Conservation (phyloP, 2,797 vertebrate species). For the Malurus leucopterus region DNA sequence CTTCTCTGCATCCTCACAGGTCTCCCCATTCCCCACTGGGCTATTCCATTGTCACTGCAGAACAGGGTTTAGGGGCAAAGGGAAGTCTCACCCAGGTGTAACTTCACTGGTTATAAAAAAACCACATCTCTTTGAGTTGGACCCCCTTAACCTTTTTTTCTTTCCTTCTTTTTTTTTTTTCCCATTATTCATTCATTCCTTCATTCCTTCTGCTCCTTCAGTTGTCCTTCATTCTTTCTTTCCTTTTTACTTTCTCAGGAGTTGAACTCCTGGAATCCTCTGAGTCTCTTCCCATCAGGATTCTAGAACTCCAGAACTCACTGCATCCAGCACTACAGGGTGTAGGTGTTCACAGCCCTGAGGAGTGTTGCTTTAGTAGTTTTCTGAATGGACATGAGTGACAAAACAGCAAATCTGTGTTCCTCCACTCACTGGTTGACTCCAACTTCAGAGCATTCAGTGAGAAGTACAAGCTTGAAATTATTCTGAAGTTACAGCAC, state of each 20-base stretch:
- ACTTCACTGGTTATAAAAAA: neutral
- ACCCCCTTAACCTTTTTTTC: neutral
- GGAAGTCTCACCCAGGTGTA: neutral
- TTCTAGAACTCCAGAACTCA: neutral
- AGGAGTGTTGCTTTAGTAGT: constrained; percentile 5
- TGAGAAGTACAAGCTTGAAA: constrained; percentile 35
- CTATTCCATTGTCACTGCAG: neutral
- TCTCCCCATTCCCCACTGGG: neutral
- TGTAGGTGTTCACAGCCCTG: constrained; percentile 36
- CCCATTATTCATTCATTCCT: neutral
- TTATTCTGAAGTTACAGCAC: constrained; percentile 37
- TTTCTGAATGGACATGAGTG: constrained; percentile 25
- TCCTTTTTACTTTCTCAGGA: neutral
- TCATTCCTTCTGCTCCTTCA: neutral
- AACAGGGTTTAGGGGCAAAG: neutral
- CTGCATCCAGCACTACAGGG: neutral
- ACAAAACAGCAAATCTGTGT: constrained; percentile 26
- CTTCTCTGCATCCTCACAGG: neutral
- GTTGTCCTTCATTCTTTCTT: neutral
- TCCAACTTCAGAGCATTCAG: constrained; percentile 30
- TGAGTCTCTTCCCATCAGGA: neutral
- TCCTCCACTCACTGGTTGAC: constrained; percentile 20
- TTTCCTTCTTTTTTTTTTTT: neutral
- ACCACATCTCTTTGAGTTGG: neutral
- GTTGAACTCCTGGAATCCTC: neutral